These are phyloP conservation scores for Beris morrisii DNA, from an alignment of 2,888 invertebrate genomes.

Conservation along the genomic window DNA sequence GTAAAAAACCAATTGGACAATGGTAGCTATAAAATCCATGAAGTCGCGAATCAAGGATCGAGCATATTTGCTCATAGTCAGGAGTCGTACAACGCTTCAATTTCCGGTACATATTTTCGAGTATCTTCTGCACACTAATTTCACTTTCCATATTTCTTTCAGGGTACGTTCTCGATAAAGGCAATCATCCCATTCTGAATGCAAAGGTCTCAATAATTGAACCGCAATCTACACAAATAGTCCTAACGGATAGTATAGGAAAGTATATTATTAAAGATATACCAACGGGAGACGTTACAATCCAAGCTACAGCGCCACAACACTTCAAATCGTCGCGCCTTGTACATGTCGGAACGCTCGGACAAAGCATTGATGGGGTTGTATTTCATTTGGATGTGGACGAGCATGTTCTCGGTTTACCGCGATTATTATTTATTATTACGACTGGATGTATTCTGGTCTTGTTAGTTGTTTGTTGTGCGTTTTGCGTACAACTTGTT, in stretches of 20 bases:
- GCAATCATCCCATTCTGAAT: slow-evolving; percentile 62
- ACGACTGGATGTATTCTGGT: slow-evolving; percentile 63
- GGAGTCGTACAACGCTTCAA: slow-evolving; percentile 17
- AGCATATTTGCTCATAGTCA: slow-evolving; percentile 12
- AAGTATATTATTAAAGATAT: slow-evolving; percentile 47
- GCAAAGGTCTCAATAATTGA: slow-evolving; percentile 59
- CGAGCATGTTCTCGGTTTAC: slow-evolving; percentile 72
- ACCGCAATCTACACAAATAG: slow-evolving; percentile 48
- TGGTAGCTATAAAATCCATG: not conserved
- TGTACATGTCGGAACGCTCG: slow-evolving; percentile 50
- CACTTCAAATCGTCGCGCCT: slow-evolving; percentile 59
- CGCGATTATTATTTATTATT: slow-evolving; percentile 74
- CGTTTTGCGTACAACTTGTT: slow-evolving; percentile 49
- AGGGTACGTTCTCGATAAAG: slow-evolving; percentile 64
- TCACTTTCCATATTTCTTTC: not conserved
- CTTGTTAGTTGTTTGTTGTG: slow-evolving; percentile 46
- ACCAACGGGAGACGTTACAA: slow-evolving; percentile 56
- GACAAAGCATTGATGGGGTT: slow-evolving; percentile 60
- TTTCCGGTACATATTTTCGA: slow-evolving; percentile 38
- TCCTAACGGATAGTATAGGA: slow-evolving; percentile 50
- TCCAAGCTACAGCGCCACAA: slow-evolving; percentile 63
- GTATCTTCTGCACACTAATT: no score
- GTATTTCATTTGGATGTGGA: slow-evolving; percentile 70
- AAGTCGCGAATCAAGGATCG: not conserved
- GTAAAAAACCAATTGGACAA: slow-evolving; percentile 2